Evolutionary conservation across 2,888 invertebrate genomes (phyloP).

Genomic region (Xestia sexstrigata): DNA sequence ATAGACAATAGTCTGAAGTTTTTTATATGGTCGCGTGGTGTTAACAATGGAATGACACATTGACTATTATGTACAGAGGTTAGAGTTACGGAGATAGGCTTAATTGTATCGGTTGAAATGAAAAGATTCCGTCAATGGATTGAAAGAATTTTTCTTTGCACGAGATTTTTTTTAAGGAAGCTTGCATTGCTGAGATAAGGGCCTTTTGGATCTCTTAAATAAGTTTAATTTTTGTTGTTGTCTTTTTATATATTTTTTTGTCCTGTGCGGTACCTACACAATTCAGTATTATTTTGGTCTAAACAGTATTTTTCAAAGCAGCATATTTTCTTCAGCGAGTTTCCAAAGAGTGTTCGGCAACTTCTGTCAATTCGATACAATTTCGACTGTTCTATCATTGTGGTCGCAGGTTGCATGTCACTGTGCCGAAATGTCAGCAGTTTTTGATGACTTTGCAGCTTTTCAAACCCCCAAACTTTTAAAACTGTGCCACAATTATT

Average conservation of each 20-base stretch:
- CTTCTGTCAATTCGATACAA: no score
- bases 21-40: slow-evolving; percentile 76
- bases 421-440: background rate
- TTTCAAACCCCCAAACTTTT: background rate
- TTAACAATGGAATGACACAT: slow-evolving; percentile 72
- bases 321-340: background rate
- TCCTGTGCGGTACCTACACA: background rate
- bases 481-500: background rate
- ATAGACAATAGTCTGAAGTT: slow-evolving; percentile 65
- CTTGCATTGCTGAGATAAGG: background rate
- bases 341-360: background rate
- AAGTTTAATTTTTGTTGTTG: no score
- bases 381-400: background rate
- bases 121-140: slow-evolving; percentile 16
- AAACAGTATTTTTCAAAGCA: background rate
- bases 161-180: background rate
- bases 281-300: background rate
- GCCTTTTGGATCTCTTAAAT: no score
- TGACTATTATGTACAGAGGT: slow-evolving; percentile 44
- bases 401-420: background rate
- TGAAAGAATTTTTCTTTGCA: background rate
- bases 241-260: no score
- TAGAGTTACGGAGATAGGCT: slow-evolving; percentile 37
- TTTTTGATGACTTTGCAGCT: background rate
- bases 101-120: slow-evolving; percentile 13